phyloP scores from a whole-genome alignment of 2,888 invertebrate species.

The Chorisops tibialis region DNA sequence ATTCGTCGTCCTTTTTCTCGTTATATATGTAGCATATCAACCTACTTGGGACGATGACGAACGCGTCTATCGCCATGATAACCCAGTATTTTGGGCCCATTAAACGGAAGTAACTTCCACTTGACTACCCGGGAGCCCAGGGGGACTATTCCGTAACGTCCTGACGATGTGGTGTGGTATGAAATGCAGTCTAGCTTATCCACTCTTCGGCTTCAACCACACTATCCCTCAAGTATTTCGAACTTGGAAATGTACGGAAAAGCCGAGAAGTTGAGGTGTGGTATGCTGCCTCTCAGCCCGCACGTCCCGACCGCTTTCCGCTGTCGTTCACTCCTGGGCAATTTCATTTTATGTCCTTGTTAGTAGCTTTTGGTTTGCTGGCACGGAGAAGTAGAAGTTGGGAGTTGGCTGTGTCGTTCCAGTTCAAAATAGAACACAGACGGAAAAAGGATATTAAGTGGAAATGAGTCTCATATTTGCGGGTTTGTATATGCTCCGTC shows the following conservation, averaged over 20 bases:
- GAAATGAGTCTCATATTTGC: constrained; percentile 29
- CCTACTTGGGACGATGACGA: too few species aligned
- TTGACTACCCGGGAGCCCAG: constrained; percentile 1
- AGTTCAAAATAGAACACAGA: constrained; percentile 10
- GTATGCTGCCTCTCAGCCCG: not conserved
- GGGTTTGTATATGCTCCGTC: constrained; percentile 17
- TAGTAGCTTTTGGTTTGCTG: not conserved
- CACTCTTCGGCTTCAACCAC: not conserved
- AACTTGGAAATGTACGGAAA: not conserved
- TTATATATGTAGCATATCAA: too few species aligned
- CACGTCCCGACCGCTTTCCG: not conserved
- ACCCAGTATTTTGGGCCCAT: not conserved
- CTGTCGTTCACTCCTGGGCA: not conserved
- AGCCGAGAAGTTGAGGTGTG: not conserved
- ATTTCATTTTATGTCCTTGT: constrained; percentile 14
- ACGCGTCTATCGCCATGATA: too few species aligned
- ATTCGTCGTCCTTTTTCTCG: too few species aligned
- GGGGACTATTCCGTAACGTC: not conserved
- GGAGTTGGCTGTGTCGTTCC: not conserved
- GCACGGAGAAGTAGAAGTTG: not conserved
- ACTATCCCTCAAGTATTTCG: not conserved
- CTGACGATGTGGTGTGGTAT: not conserved
- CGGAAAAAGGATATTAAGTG: constrained; percentile 28
- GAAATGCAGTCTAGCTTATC: not conserved
- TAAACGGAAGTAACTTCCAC: constrained; percentile 11